phyloP scores from a whole-genome alignment of 2,797 vertebrate genomes.

The Monodelphis domestica region DNA sequence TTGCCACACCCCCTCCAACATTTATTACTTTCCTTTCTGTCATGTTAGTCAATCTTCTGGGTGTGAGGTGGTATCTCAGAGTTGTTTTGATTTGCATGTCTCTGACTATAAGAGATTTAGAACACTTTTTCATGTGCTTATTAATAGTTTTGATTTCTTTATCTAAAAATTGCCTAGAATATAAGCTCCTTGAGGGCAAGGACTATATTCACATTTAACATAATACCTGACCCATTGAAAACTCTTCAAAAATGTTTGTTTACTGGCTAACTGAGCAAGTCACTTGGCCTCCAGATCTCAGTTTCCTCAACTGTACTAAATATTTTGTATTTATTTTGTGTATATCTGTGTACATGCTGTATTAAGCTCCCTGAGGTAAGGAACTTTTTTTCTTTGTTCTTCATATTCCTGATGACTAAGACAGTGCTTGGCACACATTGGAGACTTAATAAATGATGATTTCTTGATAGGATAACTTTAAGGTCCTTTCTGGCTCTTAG shows the following conservation, averaged over 20 bases:
- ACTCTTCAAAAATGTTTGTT: neutral
- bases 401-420: neutral
- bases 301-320: neutral
- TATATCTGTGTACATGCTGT: neutral
- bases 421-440: neutral
- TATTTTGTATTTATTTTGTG: neutral
- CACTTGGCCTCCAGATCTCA: neutral
- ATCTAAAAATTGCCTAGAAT: too few species aligned
- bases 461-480: neutral
- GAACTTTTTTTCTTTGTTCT: neutral
- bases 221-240: neutral
- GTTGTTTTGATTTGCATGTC: too few species aligned
- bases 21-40: too few species aligned
- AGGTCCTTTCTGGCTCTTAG: neutral
- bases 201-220: neutral
- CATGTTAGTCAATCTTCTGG: too few species aligned
- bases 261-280: neutral
- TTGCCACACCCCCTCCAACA: too few species aligned
- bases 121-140: too few species aligned
- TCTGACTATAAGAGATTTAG: too few species aligned
- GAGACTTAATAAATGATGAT: neutral
- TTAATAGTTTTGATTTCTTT: too few species aligned
- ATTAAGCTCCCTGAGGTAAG: neutral
- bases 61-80: too few species aligned
- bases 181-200: neutral